Evolutionary conservation across 2,888 invertebrate species (phyloP).

Genomic region (Drosophila longiperda): DNA sequence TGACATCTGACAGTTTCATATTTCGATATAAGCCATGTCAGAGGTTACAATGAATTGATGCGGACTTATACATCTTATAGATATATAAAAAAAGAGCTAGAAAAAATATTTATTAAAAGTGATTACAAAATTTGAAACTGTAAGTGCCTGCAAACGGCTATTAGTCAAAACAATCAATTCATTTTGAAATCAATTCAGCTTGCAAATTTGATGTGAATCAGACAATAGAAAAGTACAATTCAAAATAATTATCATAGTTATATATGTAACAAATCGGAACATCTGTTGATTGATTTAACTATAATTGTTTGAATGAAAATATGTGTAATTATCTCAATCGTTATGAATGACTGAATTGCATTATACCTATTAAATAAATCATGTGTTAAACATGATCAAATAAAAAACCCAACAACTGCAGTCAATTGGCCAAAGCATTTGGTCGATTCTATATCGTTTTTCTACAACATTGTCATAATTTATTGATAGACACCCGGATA

Average conservation of each 20-base stretch:
- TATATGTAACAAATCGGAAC: background rate
- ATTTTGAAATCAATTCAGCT: background rate
- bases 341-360: background rate
- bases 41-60: background rate
- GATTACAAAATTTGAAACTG: background rate
- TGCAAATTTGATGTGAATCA: background rate
- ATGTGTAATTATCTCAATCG: background rate
- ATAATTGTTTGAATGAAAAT: background rate
- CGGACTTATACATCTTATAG: background rate
- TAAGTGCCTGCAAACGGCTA: too few species aligned
- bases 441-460: conserved; percentile 41
- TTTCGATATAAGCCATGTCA: background rate
- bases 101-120: background rate
- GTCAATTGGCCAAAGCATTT: conserved; percentile 22
- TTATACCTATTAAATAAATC: conserved; percentile 11
- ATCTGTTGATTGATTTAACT: background rate
- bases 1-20: conserved; percentile 26
- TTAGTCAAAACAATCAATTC: background rate
- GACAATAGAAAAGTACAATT: background rate
- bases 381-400: background rate
- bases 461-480: conserved; percentile 52
- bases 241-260: background rate
- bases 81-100: background rate
- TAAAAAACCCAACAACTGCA: background rate
- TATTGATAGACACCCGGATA: conserved; percentile 59